These are phyloP conservation scores for Liodrosophila aerea DNA, from an alignment of 2,888 invertebrate species.

Conservation along the genomic window DNA sequence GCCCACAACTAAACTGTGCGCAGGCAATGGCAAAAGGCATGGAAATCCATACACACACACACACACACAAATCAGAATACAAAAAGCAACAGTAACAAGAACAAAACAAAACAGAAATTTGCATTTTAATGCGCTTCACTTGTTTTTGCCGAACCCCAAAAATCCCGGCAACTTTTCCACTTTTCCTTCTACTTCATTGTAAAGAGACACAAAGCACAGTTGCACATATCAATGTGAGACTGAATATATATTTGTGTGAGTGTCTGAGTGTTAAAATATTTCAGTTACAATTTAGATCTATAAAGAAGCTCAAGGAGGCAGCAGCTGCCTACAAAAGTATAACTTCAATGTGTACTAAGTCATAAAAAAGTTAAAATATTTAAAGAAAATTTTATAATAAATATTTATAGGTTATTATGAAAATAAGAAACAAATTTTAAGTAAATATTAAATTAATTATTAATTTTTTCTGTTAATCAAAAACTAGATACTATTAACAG, in stretches of 20 bases:
- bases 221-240: background rate
- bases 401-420: no score
- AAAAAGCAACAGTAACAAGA: conserved; percentile 2
- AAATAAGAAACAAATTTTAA: no score
- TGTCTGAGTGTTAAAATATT: conserved; percentile 28
- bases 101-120: conserved; percentile 57
- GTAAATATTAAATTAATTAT: no score
- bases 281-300: conserved; percentile 30
- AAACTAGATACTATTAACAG: no score
- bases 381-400: no score
- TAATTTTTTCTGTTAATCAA: no score
- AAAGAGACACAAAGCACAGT: conserved; percentile 7
- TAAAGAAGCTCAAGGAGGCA: conserved; percentile 29
- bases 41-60: conserved; percentile 15
- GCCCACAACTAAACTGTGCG: conserved; percentile 71
- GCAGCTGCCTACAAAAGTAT: conserved; percentile 29
- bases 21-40: conserved; percentile 21
- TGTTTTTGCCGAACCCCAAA: conserved; percentile 54
- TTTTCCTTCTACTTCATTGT: conserved; percentile 31
- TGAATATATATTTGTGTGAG: conserved; percentile 5
- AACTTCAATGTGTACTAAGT: background rate
- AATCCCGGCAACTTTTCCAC: conserved; percentile 34
- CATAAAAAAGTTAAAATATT: no score
- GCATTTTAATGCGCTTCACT: conserved; percentile 78
- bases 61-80: conserved; percentile 66